phyloP scores from a whole-genome alignment of 2,888 invertebrate species.

The Tachystola acroxantha region DNA sequence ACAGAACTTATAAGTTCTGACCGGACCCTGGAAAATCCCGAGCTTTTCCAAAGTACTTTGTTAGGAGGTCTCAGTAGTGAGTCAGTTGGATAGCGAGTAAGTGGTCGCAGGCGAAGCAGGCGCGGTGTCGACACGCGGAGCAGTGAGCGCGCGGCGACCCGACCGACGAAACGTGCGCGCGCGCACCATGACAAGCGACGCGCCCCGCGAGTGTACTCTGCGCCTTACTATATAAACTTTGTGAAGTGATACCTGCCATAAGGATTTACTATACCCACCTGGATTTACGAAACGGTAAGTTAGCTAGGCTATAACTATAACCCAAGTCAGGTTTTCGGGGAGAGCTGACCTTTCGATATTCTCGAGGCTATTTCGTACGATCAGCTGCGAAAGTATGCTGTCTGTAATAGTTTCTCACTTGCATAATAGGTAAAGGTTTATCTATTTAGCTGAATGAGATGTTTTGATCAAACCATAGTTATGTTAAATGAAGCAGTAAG shows the following conservation, averaged over 20 bases:
- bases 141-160: constrained; percentile 63
- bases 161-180: constrained; percentile 44
- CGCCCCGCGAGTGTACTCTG: constrained; percentile 55
- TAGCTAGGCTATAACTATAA: no score
- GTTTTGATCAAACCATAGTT: no score
- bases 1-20: no score
- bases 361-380: constrained; percentile 29
- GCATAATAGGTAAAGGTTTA: constrained; percentile 17
- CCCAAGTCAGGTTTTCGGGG: no score
- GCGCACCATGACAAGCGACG: constrained; percentile 53
- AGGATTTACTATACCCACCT: constrained; percentile 41
- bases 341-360: no score
- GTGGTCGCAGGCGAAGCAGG: constrained; percentile 16
- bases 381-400: constrained; percentile 62
- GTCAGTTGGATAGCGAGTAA: constrained; percentile 25
- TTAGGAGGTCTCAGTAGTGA: constrained; percentile 15
- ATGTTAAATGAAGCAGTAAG: no score
- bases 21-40: not conserved
- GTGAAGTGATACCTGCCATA: constrained; percentile 61
- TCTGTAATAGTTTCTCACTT: constrained; percentile 21
- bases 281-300: constrained; percentile 32
- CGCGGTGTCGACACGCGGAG: constrained; percentile 18
- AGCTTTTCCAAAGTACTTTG: not conserved
- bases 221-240: constrained; percentile 37
- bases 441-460: not conserved